Base-by-base conservation (phyloP, 2,888 invertebrate species). In the Hyppa rectilinea region DNA sequence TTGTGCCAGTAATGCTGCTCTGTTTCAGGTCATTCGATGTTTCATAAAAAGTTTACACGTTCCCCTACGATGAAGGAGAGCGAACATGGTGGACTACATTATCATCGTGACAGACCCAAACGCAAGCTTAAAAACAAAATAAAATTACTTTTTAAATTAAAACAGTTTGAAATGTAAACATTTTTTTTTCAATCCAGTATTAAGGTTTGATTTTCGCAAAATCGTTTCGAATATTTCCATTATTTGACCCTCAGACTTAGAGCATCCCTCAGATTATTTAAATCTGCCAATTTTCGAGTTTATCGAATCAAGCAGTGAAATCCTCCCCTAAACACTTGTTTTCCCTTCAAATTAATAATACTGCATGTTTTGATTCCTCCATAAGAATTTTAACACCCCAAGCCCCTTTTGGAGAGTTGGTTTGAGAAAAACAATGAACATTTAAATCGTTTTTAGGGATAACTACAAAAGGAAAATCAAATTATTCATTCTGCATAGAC, bases 61-160 rank as follows among this genome's bases (percentile, higher is more conserved):
- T 90, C 89, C 86, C 82, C 86, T 80, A 85, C 87, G 70, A 81
- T 81, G 65, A 85, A 87, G 85, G 90, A 91, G 87, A 91, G 87
- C 83, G 87, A 85, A 58, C 78, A 86, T 72, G 85, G 88, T 72
- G 87, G 88, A 84, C 88, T 85, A 73, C 86, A 84, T 77, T 81
- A 83, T 65, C 87, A 88, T 73, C 85, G 84, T n/a, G 87, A 88
- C 74, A 82, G 82, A 70, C 84, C 81, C 43, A 90, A 80, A 75
- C 87, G 87, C 49, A 93, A 91, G 87, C 69, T 92, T 79, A 93
- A 93, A 85, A 94, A 91, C 63, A 93, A 93, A 88, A 82, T 94
- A 7, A 94, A 93, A 87, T 83, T 94, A 60, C 85, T 93, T 71
- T 89, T 94, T 43, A 94, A 94, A 94, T 87, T 94, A 90, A 90